A percentile compares a stretch with the other conserved stretches of the same genome.
These are phyloP conservation scores for Thunnus maccoyii DNA, from an alignment of 2,113 vertebrate species.

Conservation along the genomic window DNA sequence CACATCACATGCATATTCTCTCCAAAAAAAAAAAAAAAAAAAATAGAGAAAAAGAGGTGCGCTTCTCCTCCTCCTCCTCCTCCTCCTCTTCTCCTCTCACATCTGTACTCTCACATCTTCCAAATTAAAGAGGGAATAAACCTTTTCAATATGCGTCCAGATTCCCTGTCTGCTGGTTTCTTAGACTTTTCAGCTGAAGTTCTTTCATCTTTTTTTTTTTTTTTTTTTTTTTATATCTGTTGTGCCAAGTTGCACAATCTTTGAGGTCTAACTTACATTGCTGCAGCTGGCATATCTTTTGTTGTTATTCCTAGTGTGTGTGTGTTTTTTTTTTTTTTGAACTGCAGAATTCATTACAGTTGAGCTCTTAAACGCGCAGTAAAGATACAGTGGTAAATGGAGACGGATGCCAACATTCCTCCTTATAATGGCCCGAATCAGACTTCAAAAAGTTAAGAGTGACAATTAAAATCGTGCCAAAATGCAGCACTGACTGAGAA, in stretches of 20 bases:
- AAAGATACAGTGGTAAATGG: slow-evolving; percentile 29
- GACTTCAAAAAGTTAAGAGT: slow-evolving; percentile 25
- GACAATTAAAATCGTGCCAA: slow-evolving; percentile 10
- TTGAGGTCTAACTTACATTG: slow-evolving; percentile 55
- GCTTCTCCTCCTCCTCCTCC: background rate
- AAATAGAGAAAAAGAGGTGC: slow-evolving; percentile 40
- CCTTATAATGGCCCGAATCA: slow-evolving; percentile 8
- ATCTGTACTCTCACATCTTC: slow-evolving; percentile 31
- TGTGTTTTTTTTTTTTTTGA: slow-evolving; percentile 25
- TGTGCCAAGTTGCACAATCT: slow-evolving; percentile 49
- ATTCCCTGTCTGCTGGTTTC: slow-evolving; percentile 10
- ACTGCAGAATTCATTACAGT: slow-evolving; percentile 56
- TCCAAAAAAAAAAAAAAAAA: no score
- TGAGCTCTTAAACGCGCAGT: slow-evolving; percentile 60
- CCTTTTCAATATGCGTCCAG: slow-evolving; percentile 53
- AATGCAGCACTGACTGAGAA: background rate
- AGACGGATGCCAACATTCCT: slow-evolving; percentile 37
- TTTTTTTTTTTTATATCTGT: slow-evolving; percentile 12
- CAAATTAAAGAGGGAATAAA: slow-evolving; percentile 59
- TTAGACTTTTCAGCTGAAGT: background rate
- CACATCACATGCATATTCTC: slow-evolving; percentile 52
- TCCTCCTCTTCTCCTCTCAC: background rate
- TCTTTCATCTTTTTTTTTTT: no score
- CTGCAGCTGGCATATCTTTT: slow-evolving; percentile 36
- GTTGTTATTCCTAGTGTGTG: slow-evolving; percentile 38